phyloP scores from a whole-genome alignment of 2,113 vertebrate species.

The Emberiza fucata region DNA sequence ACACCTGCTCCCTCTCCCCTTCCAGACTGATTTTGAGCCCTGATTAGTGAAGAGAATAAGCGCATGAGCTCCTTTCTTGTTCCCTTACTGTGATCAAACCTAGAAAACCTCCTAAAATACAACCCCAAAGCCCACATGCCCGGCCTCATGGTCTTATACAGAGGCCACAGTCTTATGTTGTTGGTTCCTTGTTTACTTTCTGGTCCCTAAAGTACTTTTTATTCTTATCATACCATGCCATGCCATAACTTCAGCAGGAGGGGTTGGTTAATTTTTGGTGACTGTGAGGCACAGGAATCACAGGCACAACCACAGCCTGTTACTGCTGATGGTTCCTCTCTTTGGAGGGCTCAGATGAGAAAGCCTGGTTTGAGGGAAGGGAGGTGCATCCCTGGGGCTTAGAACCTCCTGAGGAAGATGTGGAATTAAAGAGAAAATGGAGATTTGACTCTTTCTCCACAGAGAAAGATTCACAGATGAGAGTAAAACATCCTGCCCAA shows the following conservation, averaged over 20 bases:
- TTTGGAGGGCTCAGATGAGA: neutral
- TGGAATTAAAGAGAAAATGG: neutral
- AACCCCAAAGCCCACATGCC: neutral
- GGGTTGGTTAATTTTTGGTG: neutral
- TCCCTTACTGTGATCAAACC: neutral
- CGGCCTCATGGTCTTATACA: neutral
- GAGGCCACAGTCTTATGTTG: neutral
- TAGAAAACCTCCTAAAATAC: neutral
- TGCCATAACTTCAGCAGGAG: neutral
- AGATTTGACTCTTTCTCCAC: neutral
- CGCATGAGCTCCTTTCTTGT: neutral
- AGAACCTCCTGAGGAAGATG: neutral
- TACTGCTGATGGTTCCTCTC: neutral
- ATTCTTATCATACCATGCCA: neutral
- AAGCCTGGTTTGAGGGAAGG: neutral
- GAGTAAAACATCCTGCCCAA: neutral
- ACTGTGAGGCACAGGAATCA: neutral
- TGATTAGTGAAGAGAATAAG: neutral
- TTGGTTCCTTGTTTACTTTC: neutral
- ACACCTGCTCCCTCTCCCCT: rapidly evolving
- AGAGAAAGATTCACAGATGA: neutral
- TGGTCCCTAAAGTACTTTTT: neutral
- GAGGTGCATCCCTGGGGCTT: neutral
- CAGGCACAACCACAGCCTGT: rapidly evolving
- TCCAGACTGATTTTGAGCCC: neutral